Evolutionary conservation across 2,797 vertebrate genomes (phyloP).

Genomic region (Poeciliopsis paucimaculata): DNA sequence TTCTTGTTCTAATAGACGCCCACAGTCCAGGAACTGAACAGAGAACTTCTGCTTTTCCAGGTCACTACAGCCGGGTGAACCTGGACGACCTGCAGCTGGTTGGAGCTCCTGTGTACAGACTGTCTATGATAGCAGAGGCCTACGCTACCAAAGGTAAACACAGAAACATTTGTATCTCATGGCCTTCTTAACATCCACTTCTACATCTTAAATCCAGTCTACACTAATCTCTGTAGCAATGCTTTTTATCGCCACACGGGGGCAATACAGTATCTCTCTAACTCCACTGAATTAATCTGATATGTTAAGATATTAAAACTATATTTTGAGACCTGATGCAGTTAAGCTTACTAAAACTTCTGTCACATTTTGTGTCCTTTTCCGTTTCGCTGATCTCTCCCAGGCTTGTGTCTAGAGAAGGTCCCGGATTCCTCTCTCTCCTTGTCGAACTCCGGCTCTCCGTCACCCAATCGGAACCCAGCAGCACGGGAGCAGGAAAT

Average conservation of each 20-base stretch:
- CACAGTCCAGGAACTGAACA: not conserved
- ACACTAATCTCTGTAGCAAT: slow-evolving; percentile 14
- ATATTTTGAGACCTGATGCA: slow-evolving; percentile 8
- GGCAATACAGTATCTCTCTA: slow-evolving; percentile 41
- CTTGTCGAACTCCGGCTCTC: slow-evolving; percentile 84
- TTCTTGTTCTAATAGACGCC: not conserved
- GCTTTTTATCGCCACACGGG: slow-evolving; percentile 52
- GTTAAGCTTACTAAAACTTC: not conserved
- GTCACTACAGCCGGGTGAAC: slow-evolving; percentile 84
- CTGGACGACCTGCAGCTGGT: slow-evolving; percentile 90
- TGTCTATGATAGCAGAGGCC: slow-evolving; percentile 95
- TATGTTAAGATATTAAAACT: slow-evolving; percentile 7
- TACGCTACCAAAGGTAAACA: slow-evolving; percentile 93
- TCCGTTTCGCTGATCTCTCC: slow-evolving; percentile 5
- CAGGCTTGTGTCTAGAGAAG: slow-evolving; percentile 78
- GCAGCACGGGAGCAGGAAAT: slow-evolving; percentile 90
- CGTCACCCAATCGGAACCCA: slow-evolving; percentile 80
- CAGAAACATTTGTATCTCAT: not conserved
- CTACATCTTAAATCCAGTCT: not conserved
- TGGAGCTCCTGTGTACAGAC: slow-evolving; percentile 87
- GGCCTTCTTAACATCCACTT: slow-evolving; percentile 4
- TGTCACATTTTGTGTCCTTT: not conserved
- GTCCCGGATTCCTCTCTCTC: slow-evolving; percentile 64
- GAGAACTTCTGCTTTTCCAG: slow-evolving; percentile 57
- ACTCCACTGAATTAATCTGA: not conserved